phyloP scores from a whole-genome alignment of 2,888 invertebrate species.

The Campaea margaritaria region DNA sequence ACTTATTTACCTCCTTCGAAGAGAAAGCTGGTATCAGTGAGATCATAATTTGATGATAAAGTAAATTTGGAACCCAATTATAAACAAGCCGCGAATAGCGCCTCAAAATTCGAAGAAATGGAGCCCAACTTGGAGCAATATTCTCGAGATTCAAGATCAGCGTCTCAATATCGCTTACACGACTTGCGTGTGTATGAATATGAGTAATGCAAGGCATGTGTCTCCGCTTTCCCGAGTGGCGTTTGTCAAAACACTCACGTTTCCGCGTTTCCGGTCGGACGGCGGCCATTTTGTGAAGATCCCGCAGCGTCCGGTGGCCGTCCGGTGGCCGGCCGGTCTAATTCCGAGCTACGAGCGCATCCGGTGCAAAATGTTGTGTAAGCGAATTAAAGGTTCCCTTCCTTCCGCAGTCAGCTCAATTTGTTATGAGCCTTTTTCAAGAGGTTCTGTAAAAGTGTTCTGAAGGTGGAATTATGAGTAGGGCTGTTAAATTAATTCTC shows the following conservation, averaged over 20 bases:
- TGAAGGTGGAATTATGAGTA: neutral
- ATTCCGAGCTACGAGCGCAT: constrained; percentile 60
- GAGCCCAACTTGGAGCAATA: no score
- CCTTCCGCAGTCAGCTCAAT: constrained; percentile 50
- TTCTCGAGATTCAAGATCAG: neutral
- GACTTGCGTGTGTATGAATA: constrained; percentile 24
- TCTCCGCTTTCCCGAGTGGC: constrained; percentile 69
- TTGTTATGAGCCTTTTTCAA: constrained; percentile 41
- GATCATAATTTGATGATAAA: no score
- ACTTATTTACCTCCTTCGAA: no score
- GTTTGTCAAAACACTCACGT: constrained; percentile 84
- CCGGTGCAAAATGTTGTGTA: constrained; percentile 80
- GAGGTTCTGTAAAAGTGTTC: constrained; percentile 19
- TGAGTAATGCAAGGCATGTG: constrained; percentile 70
- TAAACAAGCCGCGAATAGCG: no score
- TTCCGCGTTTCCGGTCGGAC: constrained; percentile 70
- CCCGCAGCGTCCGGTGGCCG: constrained; percentile 61
- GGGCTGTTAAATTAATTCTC: neutral
- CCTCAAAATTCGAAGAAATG: no score
- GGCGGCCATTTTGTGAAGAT: constrained; percentile 59
- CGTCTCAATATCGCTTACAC: neutral
- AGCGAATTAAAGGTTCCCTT: constrained; percentile 75
- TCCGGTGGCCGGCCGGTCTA: constrained; percentile 61
- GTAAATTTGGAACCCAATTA: no score
- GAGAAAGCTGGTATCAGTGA: no score